phyloP scores from a whole-genome alignment of 2,888 invertebrate species.

The Lasioglossum figueresi region DNA sequence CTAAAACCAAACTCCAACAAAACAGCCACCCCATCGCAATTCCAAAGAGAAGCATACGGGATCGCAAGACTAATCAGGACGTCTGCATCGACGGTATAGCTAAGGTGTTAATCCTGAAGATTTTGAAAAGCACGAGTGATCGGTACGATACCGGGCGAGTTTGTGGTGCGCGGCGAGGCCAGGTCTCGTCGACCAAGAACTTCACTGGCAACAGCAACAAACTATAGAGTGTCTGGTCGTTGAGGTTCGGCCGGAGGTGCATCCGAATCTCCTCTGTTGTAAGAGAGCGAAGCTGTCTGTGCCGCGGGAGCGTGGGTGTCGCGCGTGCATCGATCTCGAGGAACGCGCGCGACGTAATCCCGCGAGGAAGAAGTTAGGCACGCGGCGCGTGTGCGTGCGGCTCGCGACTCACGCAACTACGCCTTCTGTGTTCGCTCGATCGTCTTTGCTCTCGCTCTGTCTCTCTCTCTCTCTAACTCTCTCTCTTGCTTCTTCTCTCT shows the following conservation, averaged over 20 bases:
- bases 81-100: neutral
- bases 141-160: neutral
- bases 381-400: constrained; percentile 18
- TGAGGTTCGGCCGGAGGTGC: neutral
- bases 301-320: constrained; percentile 29
- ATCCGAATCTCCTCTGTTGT: neutral
- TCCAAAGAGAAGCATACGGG: neutral
- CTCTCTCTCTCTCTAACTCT: too few relatives aligned
- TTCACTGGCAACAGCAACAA: constrained; percentile 5
- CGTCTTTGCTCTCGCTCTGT: neutral
- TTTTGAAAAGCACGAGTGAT: neutral
- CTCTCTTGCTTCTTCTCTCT: too few relatives aligned
- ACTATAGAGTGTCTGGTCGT: neutral
- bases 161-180: neutral
- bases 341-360: constrained; percentile 17
- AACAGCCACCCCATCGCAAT: neutral
- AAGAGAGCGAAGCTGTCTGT: neutral
- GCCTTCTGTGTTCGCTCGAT: neutral
- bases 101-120: neutral
- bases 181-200: constrained; percentile 3
- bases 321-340: constrained; percentile 43
- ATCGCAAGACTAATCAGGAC: neutral
- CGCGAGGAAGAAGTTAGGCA: constrained; percentile 5
- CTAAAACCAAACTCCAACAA: neutral
- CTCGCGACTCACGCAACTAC: constrained; percentile 12